Base-by-base conservation (phyloP, 2,797 vertebrate species). In the Sebastes vulpes region DNA sequence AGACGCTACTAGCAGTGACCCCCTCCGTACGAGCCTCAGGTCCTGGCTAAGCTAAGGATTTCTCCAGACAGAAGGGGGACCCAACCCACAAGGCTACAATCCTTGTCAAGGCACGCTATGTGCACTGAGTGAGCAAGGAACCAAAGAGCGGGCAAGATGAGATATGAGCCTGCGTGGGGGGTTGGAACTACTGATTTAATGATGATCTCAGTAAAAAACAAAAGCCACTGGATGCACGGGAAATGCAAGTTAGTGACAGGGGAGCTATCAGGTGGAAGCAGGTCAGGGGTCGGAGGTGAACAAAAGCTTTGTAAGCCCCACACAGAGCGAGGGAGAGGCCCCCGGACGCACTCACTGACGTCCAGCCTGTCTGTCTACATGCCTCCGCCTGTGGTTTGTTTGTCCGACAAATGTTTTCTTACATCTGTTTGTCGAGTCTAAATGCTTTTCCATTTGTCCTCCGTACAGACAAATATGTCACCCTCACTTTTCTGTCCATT, bases 291-390 rank as follows among this genome's bases (percentile, higher is more conserved):
- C 88, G 64, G 63, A 84, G 90, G 88, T 92, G 75, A 92, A 95
- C 93, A 95, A 95, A 95, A 92, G 89, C 77, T 85, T 64, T 38
- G 29, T 76, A 92, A 94, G 89, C 83, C 85, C 75, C 75, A 77
- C 77, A 89, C 63, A 81, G 78, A 82, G 72, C 3, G 29, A 84
- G 67, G 60, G 9, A 73, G 81, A 88, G 77, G 64, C 79, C 76
- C 70, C 42, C 85, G 70, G 79, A 81, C 21, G 29, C 53, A 79
- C 50, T 76, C 60, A 53, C 71, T 46, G 75, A 73, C 52, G n/a
- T 64, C 77, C 73, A 82, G 83, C 26, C 64, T 4, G 48, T 68
- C 57, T 1, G 58, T 66, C 63, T 57, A 32, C 74, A 61, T 6
- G 7, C 71, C 69, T 56, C 26, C 26, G 26, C 32, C 64, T 72